These are phyloP conservation scores for Eremobia ochroleuca DNA, from an alignment of 2,888 invertebrate species.

Conservation along the genomic window DNA sequence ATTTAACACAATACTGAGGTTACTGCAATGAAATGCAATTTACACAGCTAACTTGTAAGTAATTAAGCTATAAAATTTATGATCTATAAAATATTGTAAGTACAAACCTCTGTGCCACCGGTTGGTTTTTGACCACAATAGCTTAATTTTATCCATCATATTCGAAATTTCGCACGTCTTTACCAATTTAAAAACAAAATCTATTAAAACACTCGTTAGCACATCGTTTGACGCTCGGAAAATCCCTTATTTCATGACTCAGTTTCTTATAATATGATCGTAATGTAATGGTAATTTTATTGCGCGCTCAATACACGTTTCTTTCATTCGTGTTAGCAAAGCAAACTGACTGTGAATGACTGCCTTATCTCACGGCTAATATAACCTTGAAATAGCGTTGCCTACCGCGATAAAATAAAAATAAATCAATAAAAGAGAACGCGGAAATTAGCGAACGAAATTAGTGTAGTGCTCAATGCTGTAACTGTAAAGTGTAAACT, in stretches of 20 bases:
- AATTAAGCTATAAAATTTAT: neutral
- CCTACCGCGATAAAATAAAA: constrained; percentile 2
- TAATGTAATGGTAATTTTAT: constrained; percentile 22
- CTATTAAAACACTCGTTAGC: neutral
- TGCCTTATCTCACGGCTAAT: constrained; percentile 1
- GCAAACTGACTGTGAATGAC: constrained; percentile 8
- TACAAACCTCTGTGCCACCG: constrained; percentile 84
- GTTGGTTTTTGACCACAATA: constrained; percentile 84
- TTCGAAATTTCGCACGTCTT: constrained; percentile 28
- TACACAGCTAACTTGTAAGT: neutral
- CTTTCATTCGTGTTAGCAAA: neutral
- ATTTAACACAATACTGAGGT: neutral
- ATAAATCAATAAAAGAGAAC: constrained; percentile 24
- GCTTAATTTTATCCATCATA: constrained; percentile 76
- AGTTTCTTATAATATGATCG: constrained; percentile 15
- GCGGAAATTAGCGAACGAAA: neutral
- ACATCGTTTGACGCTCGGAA: constrained; percentile 23
- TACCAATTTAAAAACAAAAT: constrained; percentile 1
- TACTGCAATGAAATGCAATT: constrained; percentile 2
- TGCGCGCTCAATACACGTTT: constrained; percentile 6
- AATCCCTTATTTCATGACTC: constrained; percentile 45
- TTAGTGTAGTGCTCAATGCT: neutral
- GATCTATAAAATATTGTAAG: neutral
- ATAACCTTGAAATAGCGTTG: constrained; percentile 28
- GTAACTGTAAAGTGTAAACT: too few species aligned